These are phyloP conservation scores for Acronicta leporina DNA, from an alignment of 2,888 invertebrate genomes.

Conservation along the genomic window DNA sequence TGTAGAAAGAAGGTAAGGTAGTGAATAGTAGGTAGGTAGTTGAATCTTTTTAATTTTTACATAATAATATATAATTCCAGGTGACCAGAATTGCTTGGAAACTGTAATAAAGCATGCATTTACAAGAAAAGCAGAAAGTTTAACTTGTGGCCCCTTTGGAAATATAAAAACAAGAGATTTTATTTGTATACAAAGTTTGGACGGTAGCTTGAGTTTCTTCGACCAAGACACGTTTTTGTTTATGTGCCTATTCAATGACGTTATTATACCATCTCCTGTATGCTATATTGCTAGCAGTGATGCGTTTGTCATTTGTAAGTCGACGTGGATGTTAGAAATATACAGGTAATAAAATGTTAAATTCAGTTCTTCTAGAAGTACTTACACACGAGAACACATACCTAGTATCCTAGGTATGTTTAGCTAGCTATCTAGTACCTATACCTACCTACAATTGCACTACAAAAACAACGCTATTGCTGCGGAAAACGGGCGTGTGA, in stretches of 20 bases:
- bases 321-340: constrained; percentile 95
- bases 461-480: too few relatives aligned
- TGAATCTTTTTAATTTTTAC: too few relatives aligned
- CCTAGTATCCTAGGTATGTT: too few relatives aligned
- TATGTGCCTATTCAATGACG: constrained; percentile 93
- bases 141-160: constrained; percentile 96
- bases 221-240: constrained; percentile 98
- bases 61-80: constrained; percentile 76
- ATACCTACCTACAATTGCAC: too few relatives aligned
- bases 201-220: constrained; percentile 96
- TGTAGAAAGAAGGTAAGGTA: too few relatives aligned
- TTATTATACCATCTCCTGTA: constrained; percentile 95
- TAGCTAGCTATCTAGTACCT: too few relatives aligned
- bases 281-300: constrained; percentile 94
- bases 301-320: constrained; percentile 94
- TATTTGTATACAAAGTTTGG: constrained; percentile 96
- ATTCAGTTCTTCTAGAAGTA: too few relatives aligned
- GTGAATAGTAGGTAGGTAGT: too few relatives aligned
- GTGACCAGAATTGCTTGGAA: constrained; percentile 91
- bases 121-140: constrained; percentile 92
- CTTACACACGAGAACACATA: too few relatives aligned
- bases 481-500: too few relatives aligned
- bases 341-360: constrained; percentile 90
- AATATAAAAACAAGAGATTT: constrained; percentile 95
- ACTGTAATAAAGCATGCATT: constrained; percentile 95